Base-by-base conservation (phyloP, 2,113 vertebrate genomes). In the Eolophus roseicapilla region DNA sequence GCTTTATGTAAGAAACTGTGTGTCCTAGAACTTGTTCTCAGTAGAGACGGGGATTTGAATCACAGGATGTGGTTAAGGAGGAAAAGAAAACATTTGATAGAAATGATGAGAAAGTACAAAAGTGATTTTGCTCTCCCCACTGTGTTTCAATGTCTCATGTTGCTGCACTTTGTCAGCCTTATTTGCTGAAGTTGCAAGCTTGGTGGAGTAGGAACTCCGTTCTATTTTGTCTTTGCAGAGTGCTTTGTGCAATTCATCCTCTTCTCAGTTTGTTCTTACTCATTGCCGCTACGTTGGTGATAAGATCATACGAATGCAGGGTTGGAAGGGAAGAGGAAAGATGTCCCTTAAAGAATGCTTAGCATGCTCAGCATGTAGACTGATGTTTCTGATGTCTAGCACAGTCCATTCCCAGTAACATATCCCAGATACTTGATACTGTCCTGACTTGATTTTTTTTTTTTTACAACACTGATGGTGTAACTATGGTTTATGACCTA, bases 21-120 rank as follows among this genome's bases (percentile, higher is more conserved):
- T 84, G 52, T 75, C 81, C 86, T 93, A 63, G 82, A 78, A 86
- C 86, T 90, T 52, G 18, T 57, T 93, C 62, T 62, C 77, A 10
- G 44, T 84, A 64, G 88, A 92, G 77, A 17, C 1, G 80, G 87
- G 49, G 88, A 77, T 94, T 76, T 88, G 86, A 95, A 64, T 88
- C 93, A 82, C 79, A 91, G 82, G 83, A 91, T 86, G 82, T 64
- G 75, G 94, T 63, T 94, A 91, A 90, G 46, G 71, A 80, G 74
- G 11, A 60, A 78, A 89, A 92, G 68, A 10, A 41, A 41, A 41
- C 25, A 29, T 81, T 91, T 69, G 65, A 55, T 57, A 65, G 89
- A 64, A 94, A 55, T 41, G 46, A 82, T 93, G 85, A 86, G 86
- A 85, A 93, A 83, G 89, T 68, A 79, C 63, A 59, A 81, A 95